Evolutionary conservation across 2,113 vertebrate species (phyloP).

Genomic region (Chaetorhynchus papuensis): DNA sequence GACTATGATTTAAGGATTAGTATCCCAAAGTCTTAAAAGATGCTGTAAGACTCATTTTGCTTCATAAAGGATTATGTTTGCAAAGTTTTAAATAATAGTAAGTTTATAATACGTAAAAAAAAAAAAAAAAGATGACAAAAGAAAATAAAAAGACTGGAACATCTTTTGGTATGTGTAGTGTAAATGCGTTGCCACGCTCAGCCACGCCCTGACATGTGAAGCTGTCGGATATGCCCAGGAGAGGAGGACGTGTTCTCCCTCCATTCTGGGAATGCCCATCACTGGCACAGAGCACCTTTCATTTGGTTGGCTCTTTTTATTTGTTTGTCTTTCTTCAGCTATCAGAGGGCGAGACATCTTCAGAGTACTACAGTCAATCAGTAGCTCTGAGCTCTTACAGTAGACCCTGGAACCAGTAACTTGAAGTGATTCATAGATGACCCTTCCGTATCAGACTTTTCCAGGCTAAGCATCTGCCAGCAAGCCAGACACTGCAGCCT

Average conservation of each 20-base stretch:
- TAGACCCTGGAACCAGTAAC: not conserved
- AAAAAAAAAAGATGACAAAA: not conserved
- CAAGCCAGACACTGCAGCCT: not conserved
- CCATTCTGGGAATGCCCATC: not conserved
- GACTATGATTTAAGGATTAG: conserved; percentile 26
- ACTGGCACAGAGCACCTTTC: fast-evolving
- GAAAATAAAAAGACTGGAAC: not conserved
- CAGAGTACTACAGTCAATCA: not conserved
- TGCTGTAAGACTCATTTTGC: not conserved
- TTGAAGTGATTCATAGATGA: not conserved
- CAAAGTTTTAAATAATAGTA: not conserved
- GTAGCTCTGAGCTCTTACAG: not conserved
- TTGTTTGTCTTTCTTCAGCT: not conserved
- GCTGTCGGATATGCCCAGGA: not conserved
- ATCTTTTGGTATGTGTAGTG: not conserved
- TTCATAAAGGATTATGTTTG: not conserved
- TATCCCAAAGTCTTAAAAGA: not conserved
- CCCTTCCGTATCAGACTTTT: not conserved
- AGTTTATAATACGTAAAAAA: not conserved
- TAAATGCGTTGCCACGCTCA: fast-evolving
- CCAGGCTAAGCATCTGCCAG: not conserved
- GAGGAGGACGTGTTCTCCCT: not conserved
- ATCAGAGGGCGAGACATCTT: not conserved
- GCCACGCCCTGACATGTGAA: not conserved
- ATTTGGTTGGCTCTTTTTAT: not conserved